Percentiles rank a stretch among this genome's conserved stretches.
These are phyloP conservation scores for Ophthalmolycus amberensis DNA, from an alignment of 2,113 vertebrate genomes.

Conservation along the genomic window DNA sequence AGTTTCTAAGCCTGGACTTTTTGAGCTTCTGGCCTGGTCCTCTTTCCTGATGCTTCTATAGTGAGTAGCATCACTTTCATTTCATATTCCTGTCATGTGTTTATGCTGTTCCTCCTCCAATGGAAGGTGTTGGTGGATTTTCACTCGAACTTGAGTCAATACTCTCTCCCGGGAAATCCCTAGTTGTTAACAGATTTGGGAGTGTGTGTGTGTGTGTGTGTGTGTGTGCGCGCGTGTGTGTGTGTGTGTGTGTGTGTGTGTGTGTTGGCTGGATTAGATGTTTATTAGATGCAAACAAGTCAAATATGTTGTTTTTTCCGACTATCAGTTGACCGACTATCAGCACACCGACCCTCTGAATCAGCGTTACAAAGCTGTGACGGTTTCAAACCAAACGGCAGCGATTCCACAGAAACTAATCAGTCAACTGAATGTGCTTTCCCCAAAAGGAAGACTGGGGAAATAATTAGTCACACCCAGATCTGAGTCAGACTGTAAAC, in stretches of 20 bases:
- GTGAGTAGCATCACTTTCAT: background rate
- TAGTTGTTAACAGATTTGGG: background rate
- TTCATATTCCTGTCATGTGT: background rate
- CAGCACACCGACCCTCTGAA: background rate
- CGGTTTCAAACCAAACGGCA: background rate
- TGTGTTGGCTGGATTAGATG: background rate
- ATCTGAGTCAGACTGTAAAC: too few relatives aligned
- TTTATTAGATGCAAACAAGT: background rate
- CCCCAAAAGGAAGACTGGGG: too few relatives aligned
- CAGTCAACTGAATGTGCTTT: too few relatives aligned
- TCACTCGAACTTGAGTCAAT: background rate
- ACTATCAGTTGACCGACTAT: background rate
- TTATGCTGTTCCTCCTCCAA: background rate
- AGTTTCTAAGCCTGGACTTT: background rate
- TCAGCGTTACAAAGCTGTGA: too few relatives aligned
- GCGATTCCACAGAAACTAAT: background rate
- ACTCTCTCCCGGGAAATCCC: background rate
- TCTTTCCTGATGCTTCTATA: background rate
- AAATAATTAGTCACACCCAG: too few relatives aligned
- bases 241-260: background rate
- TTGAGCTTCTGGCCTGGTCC: too few relatives aligned
- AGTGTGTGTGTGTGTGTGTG: background rate
- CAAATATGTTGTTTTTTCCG: background rate
- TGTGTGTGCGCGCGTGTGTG: background rate
- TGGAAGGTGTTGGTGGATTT: background rate